Base-by-base conservation (phyloP, 2,113 vertebrate genomes). In the Heterochromis multidens region DNA sequence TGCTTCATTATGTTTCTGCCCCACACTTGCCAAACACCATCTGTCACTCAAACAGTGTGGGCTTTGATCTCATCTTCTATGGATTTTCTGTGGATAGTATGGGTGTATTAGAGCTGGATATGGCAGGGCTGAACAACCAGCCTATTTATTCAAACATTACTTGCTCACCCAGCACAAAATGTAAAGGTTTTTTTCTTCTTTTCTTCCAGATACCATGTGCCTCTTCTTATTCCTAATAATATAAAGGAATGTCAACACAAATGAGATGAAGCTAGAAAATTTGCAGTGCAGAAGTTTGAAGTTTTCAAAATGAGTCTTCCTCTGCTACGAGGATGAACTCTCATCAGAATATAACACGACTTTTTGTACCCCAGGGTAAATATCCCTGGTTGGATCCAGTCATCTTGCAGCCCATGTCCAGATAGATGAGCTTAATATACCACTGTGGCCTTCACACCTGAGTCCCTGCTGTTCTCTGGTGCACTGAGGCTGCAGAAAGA, bases 371-470 rank as follows among this genome's bases (percentile, higher is more conserved):
- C 70, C 27, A 14, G 46, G 70, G 70, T n/a, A 31, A 31, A 74
- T 78, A 57, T 58, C 37, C 31, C 9, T 77, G 62, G 33, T 49
- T 33, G 21, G 60, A 83, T 58, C 60, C 4, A 57, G 27, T 13
- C 0, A 4, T 62, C 63, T 80, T 49, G 60, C 35, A 84, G 81
- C 23, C 8, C 60, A 2, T 12, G 17, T 65, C 16, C 77, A 82
- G 63, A 84, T 62, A 7, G 52, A 81, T 63, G 43, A 82, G 14
- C 27, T 25, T 60, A 58, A 84, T 81, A 33, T 12, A 27, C 31
- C n/a, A 2, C 54, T 5, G 76, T 79, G 52, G 25, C 74, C 21
- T 54, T 85, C 80, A 79, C 87, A 83, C 90, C 90, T 85, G 87
- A 81, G 82, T 87, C 87, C 76, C 84, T 25, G 81, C 67, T 27